Percentiles rank a stretch among this genome's conserved stretches.
phyloP scores from a whole-genome alignment of 2,797 vertebrate species.

The Takifugu ocellatus region DNA sequence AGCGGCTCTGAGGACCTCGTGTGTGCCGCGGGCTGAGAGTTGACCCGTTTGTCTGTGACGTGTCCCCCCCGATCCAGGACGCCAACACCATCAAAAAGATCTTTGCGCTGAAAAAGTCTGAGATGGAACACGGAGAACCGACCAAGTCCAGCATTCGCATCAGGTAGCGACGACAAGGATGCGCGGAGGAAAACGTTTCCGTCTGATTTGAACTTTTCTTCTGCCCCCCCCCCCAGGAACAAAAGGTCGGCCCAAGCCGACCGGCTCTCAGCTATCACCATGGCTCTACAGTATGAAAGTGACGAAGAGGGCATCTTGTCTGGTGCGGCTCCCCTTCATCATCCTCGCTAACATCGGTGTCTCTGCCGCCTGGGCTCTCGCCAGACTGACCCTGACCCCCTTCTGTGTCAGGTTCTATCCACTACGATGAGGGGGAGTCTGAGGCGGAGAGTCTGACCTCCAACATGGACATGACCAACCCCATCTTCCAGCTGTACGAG shows the following conservation, averaged over 20 bases:
- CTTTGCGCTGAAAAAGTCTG: slow-evolving; percentile 93
- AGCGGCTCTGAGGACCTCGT: neutral
- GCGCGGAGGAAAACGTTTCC: neutral
- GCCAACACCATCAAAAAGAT: slow-evolving; percentile 98
- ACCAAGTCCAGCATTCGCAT: slow-evolving; percentile 94
- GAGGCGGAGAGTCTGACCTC: slow-evolving; percentile 94
- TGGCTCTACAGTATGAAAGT: slow-evolving; percentile 97
- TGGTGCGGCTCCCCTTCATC: slow-evolving; percentile 67
- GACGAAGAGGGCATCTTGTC: slow-evolving; percentile 93
- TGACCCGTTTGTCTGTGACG: neutral
- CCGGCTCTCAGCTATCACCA: slow-evolving; percentile 92
- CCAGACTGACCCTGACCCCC: neutral
- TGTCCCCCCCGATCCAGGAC: slow-evolving; percentile 75
- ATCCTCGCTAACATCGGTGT: neutral
- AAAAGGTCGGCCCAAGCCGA: slow-evolving; percentile 90
- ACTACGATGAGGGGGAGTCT: slow-evolving; percentile 94
- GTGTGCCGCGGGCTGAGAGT: neutral
- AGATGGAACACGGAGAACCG: slow-evolving; percentile 92
- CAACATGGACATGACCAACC: slow-evolving; percentile 92
- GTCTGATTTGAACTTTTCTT: neutral
- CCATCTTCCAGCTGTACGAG: slow-evolving; percentile 95
- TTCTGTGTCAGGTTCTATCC: slow-evolving; percentile 79
- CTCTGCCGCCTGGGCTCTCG: neutral
- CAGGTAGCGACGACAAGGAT: slow-evolving; percentile 72
- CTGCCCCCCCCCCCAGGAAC: slow-evolving; percentile 75